Percentiles rank a stretch among this genome's conserved stretches.
These are phyloP conservation scores for Athalia cordata DNA, from an alignment of 2,888 invertebrate species.

Conservation along the genomic window DNA sequence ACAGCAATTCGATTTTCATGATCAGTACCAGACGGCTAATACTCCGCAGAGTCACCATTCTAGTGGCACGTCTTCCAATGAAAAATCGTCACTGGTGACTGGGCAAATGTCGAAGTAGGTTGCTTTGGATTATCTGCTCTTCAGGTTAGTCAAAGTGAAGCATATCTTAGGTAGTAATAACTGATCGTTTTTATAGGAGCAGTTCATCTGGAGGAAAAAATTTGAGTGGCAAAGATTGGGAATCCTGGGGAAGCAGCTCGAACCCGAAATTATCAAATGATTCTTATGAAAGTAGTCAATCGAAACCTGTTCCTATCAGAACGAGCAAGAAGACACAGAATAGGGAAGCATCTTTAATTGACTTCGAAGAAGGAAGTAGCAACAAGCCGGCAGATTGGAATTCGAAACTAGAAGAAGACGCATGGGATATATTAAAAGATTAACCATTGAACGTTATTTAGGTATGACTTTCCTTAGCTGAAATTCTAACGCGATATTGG, in stretches of 20 bases:
- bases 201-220: conserved; percentile 57
- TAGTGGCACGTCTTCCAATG: conserved; percentile 62
- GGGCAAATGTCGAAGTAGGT: conserved; percentile 46
- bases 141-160: conserved; percentile 47
- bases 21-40: conserved; percentile 67
- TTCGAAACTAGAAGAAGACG: conserved; percentile 69
- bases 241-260: conserved; percentile 61
- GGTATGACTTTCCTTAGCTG: conserved; percentile 19
- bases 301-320: conserved; percentile 39
- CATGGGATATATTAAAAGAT: conserved; percentile 70
- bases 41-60: conserved; percentile 62
- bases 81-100: conserved; percentile 67
- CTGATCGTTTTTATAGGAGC: conserved; percentile 52
- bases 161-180: conserved; percentile 44
- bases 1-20: conserved; percentile 62
- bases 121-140: conserved; percentile 33
- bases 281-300: conserved; percentile 51
- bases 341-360: conserved; percentile 65
- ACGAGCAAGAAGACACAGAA: conserved; percentile 56
- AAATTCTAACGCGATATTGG: background rate
- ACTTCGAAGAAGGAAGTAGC: conserved; percentile 63
- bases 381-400: conserved; percentile 58
- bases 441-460: conserved; percentile 54
- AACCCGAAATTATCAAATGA: conserved; percentile 56
- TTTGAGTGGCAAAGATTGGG: conserved; percentile 60